Evolutionary conservation across 2,888 invertebrate species (phyloP).

Genomic region (Lathronympha strigana): DNA sequence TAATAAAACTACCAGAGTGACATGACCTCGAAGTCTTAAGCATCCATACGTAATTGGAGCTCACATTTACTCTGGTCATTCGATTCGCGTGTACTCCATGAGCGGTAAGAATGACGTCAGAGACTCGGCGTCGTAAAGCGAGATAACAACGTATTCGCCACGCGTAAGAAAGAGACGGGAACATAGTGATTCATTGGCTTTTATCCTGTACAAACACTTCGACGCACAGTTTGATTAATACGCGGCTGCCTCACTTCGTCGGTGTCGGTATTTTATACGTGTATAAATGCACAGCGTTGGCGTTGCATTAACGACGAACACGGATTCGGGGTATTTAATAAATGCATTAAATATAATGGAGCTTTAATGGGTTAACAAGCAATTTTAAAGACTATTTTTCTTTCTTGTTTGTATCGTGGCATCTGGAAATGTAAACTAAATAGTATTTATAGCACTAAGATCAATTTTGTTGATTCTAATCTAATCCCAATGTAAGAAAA

Average conservation of each 20-base stretch:
- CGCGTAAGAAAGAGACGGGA: conserved; percentile 16
- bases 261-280: conserved; percentile 38
- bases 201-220: conserved; percentile 40
- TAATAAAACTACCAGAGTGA: background rate
- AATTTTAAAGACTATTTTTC: background rate
- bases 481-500: too few species aligned
- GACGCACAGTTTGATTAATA: conserved; percentile 37
- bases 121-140: conserved; percentile 9
- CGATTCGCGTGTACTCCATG: background rate
- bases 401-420: background rate
- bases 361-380: background rate
- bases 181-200: conserved; percentile 38
- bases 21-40: background rate
- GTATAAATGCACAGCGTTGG: conserved; percentile 33
- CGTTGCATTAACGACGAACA: conserved; percentile 22
- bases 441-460: too few species aligned
- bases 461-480: too few species aligned
- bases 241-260: conserved; percentile 37
- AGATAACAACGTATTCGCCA: conserved; percentile 1
- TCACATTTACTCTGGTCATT: background rate
- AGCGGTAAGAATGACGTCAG: background rate
- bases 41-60: background rate
- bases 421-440: background rate
- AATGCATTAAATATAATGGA: conserved; percentile 12
- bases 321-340: conserved; percentile 15